Conservation (phyloP, 1,140 invertebrate genomes). For the Reticulitermes speratus region DNA sequence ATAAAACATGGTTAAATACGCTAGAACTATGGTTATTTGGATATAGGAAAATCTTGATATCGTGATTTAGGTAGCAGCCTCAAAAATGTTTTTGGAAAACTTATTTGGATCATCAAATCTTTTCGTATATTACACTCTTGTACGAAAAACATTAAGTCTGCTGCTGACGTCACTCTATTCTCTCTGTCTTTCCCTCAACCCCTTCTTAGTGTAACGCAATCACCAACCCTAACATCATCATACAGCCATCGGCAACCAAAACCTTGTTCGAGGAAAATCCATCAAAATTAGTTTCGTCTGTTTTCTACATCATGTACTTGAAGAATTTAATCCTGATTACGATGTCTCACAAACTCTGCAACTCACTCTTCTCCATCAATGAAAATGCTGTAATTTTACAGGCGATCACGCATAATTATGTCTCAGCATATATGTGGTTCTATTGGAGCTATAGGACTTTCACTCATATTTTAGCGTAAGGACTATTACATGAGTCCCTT, state of each 20-base stretch:
- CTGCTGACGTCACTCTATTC: background rate
- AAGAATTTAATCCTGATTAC: background rate
- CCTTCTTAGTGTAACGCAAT: background rate
- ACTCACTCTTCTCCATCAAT: background rate
- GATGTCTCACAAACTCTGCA: background rate
- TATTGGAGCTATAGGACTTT: too few relatives aligned
- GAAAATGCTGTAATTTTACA: too few relatives aligned
- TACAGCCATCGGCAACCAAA: background rate
- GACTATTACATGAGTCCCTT: too few relatives aligned
- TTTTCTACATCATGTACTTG: background rate
- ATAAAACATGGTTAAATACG: too few relatives aligned
- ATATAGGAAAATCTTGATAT: too few relatives aligned
- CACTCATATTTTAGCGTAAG: too few relatives aligned
- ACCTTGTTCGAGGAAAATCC: background rate
- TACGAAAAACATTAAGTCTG: background rate
- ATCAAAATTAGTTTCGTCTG: background rate
- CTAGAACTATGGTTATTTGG: too few relatives aligned
- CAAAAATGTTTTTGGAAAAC: background rate
- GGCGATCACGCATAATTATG: too few relatives aligned
- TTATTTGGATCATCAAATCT: background rate
- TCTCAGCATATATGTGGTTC: too few relatives aligned
- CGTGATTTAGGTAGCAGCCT: too few relatives aligned
- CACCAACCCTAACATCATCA: background rate
- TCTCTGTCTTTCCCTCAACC: background rate
- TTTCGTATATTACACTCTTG: background rate